A percentile compares a stretch with the other conserved stretches of the same genome.
These are phyloP conservation scores for Eulemur rufifrons DNA, from an alignment of 2,113 vertebrate species.

Conservation along the genomic window DNA sequence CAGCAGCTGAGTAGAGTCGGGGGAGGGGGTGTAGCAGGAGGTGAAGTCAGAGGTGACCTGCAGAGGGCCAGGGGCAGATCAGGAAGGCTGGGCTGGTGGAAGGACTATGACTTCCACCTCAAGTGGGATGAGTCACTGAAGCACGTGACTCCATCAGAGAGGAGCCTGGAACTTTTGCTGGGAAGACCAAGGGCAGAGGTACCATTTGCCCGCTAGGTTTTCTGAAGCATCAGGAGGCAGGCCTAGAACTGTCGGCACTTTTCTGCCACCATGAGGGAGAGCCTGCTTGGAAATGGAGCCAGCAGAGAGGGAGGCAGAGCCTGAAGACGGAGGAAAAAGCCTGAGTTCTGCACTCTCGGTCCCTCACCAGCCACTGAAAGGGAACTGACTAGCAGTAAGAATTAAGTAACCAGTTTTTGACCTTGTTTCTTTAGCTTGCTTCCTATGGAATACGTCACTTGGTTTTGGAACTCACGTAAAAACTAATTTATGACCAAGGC, in stretches of 20 bases:
- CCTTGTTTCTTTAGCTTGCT: not conserved
- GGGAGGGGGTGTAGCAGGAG: not conserved
- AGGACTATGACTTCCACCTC: not conserved
- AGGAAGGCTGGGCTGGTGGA: fast-evolving
- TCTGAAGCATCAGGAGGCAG: not conserved
- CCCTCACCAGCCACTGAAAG: not conserved
- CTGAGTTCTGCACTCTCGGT: not conserved
- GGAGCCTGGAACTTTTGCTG: not conserved
- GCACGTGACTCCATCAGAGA: not conserved
- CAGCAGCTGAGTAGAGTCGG: not conserved
- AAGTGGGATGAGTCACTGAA: not conserved
- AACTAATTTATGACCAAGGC: slow-evolving; percentile 6
- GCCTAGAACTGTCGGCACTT: not conserved
- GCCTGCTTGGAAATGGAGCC: not conserved
- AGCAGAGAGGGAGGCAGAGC: fast-evolving
- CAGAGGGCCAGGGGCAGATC: not conserved
- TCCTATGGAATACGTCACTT: not conserved
- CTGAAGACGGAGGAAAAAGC: not conserved
- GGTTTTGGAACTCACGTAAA: not conserved
- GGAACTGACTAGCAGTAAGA: not conserved
- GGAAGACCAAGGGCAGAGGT: not conserved
- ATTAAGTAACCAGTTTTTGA: not conserved
- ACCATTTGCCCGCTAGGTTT: not conserved
- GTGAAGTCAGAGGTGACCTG: not conserved
- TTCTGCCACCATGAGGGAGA: not conserved